These are phyloP conservation scores for Promerops cafer DNA, from an alignment of 2,113 vertebrate species.

Conservation along the genomic window DNA sequence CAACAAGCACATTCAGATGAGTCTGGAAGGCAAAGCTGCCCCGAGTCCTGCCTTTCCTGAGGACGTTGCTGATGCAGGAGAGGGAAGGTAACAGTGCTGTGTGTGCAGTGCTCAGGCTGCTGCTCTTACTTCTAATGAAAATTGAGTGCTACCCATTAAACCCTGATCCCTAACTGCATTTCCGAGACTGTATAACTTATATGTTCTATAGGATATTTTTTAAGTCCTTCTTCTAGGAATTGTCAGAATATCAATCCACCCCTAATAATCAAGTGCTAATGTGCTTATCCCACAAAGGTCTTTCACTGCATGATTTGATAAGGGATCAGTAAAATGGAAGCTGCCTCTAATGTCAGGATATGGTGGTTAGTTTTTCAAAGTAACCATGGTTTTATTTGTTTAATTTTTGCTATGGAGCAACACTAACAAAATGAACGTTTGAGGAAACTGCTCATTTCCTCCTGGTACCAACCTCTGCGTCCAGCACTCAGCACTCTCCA, in stretches of 20 bases:
- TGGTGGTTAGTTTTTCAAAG: constrained; percentile 34
- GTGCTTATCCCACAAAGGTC: neutral
- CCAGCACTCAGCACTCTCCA: neutral
- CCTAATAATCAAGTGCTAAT: neutral
- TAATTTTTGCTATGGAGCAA: constrained; percentile 34
- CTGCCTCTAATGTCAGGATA: constrained; percentile 17
- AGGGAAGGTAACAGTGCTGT: constrained; percentile 28
- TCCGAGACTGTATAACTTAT: neutral
- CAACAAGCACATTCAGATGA: neutral
- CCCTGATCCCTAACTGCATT: neutral
- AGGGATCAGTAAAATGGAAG: constrained; percentile 1
- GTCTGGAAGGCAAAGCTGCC: neutral
- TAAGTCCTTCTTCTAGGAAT: constrained; percentile 20
- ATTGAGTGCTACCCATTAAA: neutral
- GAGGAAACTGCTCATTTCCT: constrained; percentile 53
- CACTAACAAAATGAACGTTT: constrained; percentile 13
- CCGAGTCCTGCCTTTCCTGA: neutral
- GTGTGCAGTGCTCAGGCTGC: neutral
- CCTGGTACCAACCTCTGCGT: neutral
- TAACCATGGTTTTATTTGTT: constrained; percentile 39
- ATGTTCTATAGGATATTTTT: neutral
- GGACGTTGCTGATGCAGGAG: neutral
- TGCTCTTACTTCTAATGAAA: neutral
- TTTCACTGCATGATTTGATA: constrained; percentile 44
- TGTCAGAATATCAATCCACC: constrained; percentile 17